phyloP scores from a whole-genome alignment of 2,797 vertebrate genomes.

The Capromys pilorides region DNA sequence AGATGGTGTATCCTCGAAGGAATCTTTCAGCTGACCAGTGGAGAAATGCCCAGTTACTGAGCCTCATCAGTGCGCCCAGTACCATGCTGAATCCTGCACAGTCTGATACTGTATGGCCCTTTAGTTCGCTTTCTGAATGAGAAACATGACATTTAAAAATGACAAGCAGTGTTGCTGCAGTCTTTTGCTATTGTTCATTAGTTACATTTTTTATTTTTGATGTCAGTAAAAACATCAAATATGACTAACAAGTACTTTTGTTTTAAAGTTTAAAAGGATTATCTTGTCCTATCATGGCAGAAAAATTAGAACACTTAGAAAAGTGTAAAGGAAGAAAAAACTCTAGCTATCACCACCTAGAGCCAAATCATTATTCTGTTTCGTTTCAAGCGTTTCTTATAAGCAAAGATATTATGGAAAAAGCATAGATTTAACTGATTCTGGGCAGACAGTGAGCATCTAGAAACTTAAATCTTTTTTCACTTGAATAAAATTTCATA shows the following conservation, averaged over 20 bases:
- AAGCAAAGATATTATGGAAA: neutral
- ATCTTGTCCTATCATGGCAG: constrained; percentile 1
- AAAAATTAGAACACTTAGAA: neutral
- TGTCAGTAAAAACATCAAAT: constrained; percentile 3
- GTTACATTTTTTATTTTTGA: constrained; percentile 11
- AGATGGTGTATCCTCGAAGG: constrained; percentile 98
- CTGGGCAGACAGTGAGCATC: neutral
- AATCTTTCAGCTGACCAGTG: constrained; percentile 99
- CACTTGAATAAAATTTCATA: constrained; percentile 33
- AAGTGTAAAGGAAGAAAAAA: constrained; percentile 38
- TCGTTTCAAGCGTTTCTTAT: constrained; percentile 49
- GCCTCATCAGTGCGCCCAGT: constrained; percentile 97
- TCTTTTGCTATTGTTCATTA: neutral
- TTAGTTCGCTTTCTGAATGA: constrained; percentile 1
- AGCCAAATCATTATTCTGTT: constrained; percentile 20
- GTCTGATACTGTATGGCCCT: constrained; percentile 93
- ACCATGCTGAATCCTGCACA: constrained; percentile 99
- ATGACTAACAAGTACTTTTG: neutral
- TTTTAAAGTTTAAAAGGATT: constrained; percentile 42
- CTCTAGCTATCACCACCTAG: constrained; percentile 10
- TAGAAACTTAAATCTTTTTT: constrained; percentile 28
- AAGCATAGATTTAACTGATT: neutral
- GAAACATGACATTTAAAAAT: neutral
- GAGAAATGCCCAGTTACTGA: constrained; percentile 98
- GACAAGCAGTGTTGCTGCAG: neutral